Conservation (phyloP, 2,113 vertebrate species). For the Eubucco bourcierii region DNA sequence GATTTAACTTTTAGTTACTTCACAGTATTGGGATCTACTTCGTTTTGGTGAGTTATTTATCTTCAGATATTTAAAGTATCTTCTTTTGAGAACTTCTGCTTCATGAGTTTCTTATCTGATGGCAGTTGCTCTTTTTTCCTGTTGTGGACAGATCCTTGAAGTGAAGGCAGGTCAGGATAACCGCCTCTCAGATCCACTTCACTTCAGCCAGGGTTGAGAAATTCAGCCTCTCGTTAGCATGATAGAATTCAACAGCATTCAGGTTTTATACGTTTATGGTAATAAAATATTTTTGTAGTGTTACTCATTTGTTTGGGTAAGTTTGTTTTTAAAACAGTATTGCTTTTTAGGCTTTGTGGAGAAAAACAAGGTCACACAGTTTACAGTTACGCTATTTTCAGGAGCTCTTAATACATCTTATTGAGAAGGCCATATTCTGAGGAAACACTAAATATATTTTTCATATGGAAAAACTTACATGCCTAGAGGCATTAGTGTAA, state of each 20-base stretch:
- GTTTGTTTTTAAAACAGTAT: neutral
- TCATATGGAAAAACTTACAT: neutral
- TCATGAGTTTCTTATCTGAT: neutral
- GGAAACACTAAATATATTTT: neutral
- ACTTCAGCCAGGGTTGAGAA: neutral
- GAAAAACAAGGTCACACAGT: neutral
- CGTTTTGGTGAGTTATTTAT: neutral
- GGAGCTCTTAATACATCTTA: neutral
- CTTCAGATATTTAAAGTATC: neutral
- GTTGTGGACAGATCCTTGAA: neutral
- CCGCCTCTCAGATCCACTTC: neutral
- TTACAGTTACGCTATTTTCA: neutral
- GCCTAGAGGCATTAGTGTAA: neutral
- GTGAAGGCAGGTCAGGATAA: neutral
- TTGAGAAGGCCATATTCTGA: neutral
- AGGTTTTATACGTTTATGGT: neutral
- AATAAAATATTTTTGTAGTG: neutral
- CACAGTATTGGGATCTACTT: neutral
- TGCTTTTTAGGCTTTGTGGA: neutral
- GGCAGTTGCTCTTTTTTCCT: neutral
- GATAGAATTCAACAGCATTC: neutral
- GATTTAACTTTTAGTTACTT: neutral
- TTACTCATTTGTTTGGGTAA: neutral
- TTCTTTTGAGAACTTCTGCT: neutral
- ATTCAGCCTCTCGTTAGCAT: neutral